Evolutionary conservation across 2,113 vertebrate species (phyloP).

Genomic region (Chunga burmeisteri): DNA sequence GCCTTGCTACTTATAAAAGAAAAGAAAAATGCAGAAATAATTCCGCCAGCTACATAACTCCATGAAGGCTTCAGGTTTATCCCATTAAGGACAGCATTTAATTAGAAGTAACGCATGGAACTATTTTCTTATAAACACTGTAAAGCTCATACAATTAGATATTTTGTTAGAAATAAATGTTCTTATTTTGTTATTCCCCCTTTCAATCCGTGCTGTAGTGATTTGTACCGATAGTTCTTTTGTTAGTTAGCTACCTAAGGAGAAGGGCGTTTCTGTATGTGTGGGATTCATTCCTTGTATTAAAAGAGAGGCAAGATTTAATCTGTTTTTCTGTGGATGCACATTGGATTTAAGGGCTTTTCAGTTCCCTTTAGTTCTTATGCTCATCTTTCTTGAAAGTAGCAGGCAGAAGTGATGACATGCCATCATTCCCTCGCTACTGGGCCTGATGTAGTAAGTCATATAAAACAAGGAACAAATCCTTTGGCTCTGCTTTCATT

Average conservation of each 20-base stretch:
- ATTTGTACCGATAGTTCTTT: neutral
- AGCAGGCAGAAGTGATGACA: neutral
- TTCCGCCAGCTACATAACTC: neutral
- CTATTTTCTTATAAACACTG: neutral
- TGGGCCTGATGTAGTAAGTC: neutral
- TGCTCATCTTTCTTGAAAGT: neutral
- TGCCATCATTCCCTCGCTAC: neutral
- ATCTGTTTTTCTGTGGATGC: neutral
- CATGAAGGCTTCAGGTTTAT: neutral
- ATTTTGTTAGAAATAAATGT: neutral
- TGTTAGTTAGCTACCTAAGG: neutral
- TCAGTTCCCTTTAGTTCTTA: neutral
- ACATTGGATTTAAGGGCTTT: neutral
- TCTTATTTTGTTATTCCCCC: neutral
- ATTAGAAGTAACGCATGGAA: neutral
- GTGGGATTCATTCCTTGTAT: neutral
- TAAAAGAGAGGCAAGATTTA: neutral
- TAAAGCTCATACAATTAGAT: neutral
- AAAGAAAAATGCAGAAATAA: neutral
- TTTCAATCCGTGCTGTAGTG: neutral
- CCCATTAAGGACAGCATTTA: neutral
- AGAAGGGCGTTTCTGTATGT: neutral
- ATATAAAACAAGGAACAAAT: neutral
- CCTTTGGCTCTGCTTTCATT: neutral
- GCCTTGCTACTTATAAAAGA: neutral